phyloP scores from a whole-genome alignment of 2,113 vertebrate species.

The Anoplopoma fimbria region DNA sequence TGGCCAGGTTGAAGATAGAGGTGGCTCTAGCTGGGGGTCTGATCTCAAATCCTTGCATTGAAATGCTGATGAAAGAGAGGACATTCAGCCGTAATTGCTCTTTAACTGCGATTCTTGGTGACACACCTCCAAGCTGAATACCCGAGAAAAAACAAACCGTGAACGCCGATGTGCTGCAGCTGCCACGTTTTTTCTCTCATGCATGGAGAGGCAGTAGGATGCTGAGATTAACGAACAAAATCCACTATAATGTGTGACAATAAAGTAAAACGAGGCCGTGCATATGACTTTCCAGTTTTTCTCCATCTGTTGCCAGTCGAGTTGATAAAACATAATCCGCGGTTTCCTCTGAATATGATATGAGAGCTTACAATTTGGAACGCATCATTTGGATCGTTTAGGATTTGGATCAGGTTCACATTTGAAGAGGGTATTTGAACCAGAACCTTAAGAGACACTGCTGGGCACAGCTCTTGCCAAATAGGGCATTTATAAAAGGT shows the following conservation, averaged over 20 bases:
- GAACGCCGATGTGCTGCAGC: conserved; percentile 53
- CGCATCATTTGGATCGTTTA: conserved; percentile 79
- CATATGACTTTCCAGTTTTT: conserved; percentile 70
- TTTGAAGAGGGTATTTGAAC: conserved; percentile 81
- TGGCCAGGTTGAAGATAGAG: conserved; percentile 45
- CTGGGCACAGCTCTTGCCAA: conserved; percentile 79
- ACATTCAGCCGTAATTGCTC: conserved; percentile 65
- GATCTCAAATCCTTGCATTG: conserved; percentile 66
- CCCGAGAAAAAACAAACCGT: conserved; percentile 49
- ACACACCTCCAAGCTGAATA: conserved; percentile 60
- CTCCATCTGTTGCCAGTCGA: conserved; percentile 74
- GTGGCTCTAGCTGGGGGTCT: conserved; percentile 31
- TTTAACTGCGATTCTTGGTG: conserved; percentile 46
- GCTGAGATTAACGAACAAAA: conserved; percentile 69
- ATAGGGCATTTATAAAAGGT: conserved; percentile 83
- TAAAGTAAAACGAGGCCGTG: conserved; percentile 65
- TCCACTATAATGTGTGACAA: conserved; percentile 61
- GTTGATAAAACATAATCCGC: conserved; percentile 79
- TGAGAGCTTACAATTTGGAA: conserved; percentile 81
- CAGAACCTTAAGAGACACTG: conserved; percentile 82
- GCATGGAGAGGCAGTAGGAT: conserved; percentile 32
- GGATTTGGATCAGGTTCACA: conserved; percentile 77
- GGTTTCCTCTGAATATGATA: conserved; percentile 78
- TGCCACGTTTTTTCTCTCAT: conserved; percentile 43
- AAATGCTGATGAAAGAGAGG: conserved; percentile 69